Evolutionary conservation across 2,888 invertebrate genomes (phyloP).

Genomic region (Sinhomidia bicolor): DNA sequence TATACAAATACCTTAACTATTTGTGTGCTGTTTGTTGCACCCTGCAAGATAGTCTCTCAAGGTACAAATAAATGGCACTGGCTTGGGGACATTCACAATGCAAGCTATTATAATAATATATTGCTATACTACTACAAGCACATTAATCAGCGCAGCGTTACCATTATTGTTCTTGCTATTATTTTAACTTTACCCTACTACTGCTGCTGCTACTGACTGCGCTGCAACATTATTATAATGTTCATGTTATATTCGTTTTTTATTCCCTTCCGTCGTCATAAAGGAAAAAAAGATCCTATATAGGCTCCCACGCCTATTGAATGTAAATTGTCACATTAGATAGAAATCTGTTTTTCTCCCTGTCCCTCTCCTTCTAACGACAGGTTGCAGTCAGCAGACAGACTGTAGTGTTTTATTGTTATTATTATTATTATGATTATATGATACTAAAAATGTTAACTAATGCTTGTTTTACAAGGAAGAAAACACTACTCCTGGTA

Average conservation of each 20-base stretch:
- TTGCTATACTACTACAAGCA: background rate
- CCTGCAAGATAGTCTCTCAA: conserved; percentile 30
- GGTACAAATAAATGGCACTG: conserved; percentile 33
- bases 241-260: background rate
- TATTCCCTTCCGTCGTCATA: conserved; percentile 37
- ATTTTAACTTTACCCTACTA: background rate
- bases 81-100: conserved; percentile 35
- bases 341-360: conserved; percentile 38
- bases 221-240: background rate
- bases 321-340: conserved; percentile 69
- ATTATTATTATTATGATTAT: background rate
- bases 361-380: background rate
- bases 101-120: no score
- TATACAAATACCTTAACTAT: background rate
- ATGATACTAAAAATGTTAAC: background rate
- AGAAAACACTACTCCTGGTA: conserved; percentile 28
- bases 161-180: background rate
- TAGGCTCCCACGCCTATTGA: conserved; percentile 59
- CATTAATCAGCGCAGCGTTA: conserved; percentile 18
- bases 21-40: conserved; percentile 5
- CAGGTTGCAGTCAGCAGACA: background rate
- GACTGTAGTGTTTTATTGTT: background rate
- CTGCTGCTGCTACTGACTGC: background rate
- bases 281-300: conserved; percentile 46
- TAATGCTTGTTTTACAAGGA: conserved; percentile 27